Conservation (phyloP, 2,797 vertebrate species). For the Chelidonichthys spinosus region DNA sequence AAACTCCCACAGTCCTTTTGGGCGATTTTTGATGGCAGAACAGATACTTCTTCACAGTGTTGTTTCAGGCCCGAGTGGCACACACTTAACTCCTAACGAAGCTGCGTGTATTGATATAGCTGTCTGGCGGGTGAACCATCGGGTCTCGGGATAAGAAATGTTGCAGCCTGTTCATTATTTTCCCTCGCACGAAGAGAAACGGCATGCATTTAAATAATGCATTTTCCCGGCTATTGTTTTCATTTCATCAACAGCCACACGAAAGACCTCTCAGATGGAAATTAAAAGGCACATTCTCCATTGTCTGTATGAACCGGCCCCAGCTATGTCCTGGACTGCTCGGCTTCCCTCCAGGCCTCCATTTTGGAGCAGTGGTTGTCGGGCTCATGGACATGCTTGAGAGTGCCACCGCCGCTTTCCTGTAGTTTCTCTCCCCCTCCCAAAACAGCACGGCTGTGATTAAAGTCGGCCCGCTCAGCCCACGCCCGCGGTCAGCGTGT, state of each 20-base stretch:
- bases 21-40: constrained; percentile 29
- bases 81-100: constrained; percentile 45
- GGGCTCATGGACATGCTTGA: constrained; percentile 73
- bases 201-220: constrained; percentile 34
- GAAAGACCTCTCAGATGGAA: not conserved
- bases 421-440: constrained; percentile 79
- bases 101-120: constrained; percentile 34
- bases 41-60: constrained; percentile 7
- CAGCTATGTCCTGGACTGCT: constrained; percentile 62
- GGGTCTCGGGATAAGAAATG: constrained; percentile 29
- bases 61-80: constrained; percentile 34
- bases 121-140: constrained; percentile 14
- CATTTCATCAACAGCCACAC: constrained; percentile 37
- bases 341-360: constrained; percentile 67
- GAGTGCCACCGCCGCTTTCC: constrained; percentile 72
- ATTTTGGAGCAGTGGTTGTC: constrained; percentile 73
- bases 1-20: constrained; percentile 28
- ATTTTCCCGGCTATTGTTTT: constrained; percentile 21
- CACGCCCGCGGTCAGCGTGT: constrained; percentile 71
- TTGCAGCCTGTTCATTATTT: constrained; percentile 29
- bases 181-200: constrained; percentile 12
- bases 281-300: constrained; percentile 41
- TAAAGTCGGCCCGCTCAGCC: constrained; percentile 79
- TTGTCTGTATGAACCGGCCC: constrained; percentile 61
- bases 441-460: constrained; percentile 83